phyloP scores from a whole-genome alignment of 1,140 invertebrate genomes.

The Ephestia elutella region DNA sequence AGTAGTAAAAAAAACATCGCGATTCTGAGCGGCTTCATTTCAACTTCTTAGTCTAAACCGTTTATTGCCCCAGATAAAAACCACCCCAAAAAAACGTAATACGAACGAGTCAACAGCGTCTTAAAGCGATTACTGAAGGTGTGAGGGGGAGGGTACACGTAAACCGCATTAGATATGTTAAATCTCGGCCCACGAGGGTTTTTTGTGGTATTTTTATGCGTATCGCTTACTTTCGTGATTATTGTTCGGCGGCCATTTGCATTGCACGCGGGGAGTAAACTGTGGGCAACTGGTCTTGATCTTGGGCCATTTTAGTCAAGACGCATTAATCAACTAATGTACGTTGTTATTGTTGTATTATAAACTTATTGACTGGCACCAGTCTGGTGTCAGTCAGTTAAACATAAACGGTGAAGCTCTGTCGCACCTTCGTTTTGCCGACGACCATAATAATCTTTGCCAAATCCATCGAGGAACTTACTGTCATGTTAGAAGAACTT shows the following conservation, averaged over 20 bases:
- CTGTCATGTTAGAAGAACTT: too few relatives aligned
- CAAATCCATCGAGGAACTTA: too few relatives aligned
- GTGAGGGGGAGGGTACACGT: conserved; percentile 55
- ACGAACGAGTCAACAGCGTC: conserved; percentile 50
- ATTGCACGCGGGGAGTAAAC: conserved; percentile 33
- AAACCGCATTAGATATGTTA: conserved; percentile 72
- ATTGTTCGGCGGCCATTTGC: conserved; percentile 63
- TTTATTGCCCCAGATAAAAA: conserved; percentile 25
- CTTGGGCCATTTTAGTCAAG: conserved; percentile 17
- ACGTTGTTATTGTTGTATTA: too few relatives aligned
- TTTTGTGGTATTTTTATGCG: conserved; percentile 63
- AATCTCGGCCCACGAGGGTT: conserved; percentile 50
- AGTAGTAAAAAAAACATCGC: background rate
- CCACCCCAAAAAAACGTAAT: conserved; percentile 29
- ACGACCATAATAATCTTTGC: too few relatives aligned
- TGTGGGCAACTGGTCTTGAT: conserved; percentile 23
- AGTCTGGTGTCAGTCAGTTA: too few relatives aligned
- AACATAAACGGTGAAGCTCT: too few relatives aligned
- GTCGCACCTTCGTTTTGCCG: too few relatives aligned
- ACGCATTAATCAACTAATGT: too few relatives aligned
- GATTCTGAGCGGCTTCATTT: too few relatives aligned
- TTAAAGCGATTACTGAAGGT: conserved; percentile 66
- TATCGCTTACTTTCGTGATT: conserved; percentile 70
- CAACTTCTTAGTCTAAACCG: conserved; percentile 24
- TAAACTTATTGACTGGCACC: too few relatives aligned